These are phyloP conservation scores for Ianthella basta DNA, from an alignment of 37 sponge, comb jelly and placozoan genomes.

Conservation along the genomic window DNA sequence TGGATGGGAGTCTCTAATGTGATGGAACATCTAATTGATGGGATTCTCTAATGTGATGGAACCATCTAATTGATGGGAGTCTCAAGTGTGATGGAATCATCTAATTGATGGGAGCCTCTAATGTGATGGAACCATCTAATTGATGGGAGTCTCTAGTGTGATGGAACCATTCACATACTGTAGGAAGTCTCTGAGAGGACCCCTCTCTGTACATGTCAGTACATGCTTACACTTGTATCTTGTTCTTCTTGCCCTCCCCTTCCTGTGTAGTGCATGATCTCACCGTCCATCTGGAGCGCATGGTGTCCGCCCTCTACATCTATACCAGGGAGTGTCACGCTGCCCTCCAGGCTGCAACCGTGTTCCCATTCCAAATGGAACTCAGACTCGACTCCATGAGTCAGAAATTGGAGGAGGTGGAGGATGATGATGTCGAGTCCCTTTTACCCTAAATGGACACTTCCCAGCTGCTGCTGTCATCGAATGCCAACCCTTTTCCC, in stretches of 20 bases:
- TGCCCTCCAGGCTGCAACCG: slow-evolving; percentile 68
- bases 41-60: too few species aligned
- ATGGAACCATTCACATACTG: too few species aligned
- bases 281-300: slow-evolving; percentile 86
- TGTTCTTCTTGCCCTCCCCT: background rate
- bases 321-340: slow-evolving; percentile 77
- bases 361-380: slow-evolving; percentile 90
- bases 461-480: background rate
- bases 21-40: too few species aligned
- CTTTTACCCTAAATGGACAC: background rate
- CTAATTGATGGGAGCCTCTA: too few species aligned
- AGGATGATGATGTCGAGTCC: slow-evolving; percentile 12
- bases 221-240: background rate
- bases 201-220: slow-evolving; percentile 46
- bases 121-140: too few species aligned
- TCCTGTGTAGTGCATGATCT: slow-evolving; percentile 86
- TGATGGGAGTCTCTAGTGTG: too few species aligned
- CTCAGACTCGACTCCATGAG: slow-evolving; percentile 31
- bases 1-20: too few species aligned
- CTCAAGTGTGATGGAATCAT: too few species aligned
- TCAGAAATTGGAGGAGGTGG: background rate
- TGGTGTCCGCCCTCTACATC: slow-evolving; percentile 77
- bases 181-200: slow-evolving; percentile 87
- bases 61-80: too few species aligned
- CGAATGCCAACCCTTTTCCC: background rate